phyloP scores from a whole-genome alignment of 2,797 vertebrate genomes.

The Loriculus beryllinus region DNA sequence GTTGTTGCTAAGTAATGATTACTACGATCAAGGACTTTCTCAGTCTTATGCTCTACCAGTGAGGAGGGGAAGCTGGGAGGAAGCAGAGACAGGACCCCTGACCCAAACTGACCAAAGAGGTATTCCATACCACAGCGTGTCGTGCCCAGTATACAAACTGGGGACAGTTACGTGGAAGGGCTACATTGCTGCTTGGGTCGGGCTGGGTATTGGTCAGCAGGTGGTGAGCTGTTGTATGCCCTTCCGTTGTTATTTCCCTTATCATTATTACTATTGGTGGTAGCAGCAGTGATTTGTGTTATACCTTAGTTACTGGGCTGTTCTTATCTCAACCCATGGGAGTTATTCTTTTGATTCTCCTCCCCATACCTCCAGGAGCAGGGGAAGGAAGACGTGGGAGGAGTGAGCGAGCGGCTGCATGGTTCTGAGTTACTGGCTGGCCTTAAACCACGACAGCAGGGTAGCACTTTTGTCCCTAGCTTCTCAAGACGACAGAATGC shows the following conservation, averaged over 20 bases:
- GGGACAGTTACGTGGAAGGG: background rate
- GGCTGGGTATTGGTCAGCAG: background rate
- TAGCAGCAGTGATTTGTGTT: background rate
- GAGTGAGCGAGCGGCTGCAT: background rate
- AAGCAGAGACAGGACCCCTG: background rate
- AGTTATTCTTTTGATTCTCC: background rate
- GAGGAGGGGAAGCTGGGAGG: background rate
- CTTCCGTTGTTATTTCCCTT: background rate
- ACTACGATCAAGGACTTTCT: background rate
- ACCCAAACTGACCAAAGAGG: background rate
- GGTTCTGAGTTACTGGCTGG: background rate
- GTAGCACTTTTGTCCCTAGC: background rate
- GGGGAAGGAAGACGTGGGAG: background rate
- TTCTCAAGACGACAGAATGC: background rate
- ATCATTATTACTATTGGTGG: background rate
- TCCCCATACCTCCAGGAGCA: background rate
- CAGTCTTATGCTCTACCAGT: background rate
- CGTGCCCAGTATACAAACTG: background rate
- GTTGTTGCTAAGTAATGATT: too few relatives aligned
- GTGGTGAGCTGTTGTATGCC: background rate
- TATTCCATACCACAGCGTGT: background rate
- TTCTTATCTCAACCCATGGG: background rate
- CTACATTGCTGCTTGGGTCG: background rate
- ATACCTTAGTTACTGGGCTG: background rate
- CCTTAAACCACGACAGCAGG: background rate